Base-by-base conservation (phyloP, 2,113 vertebrate genomes). In the Pipra filicauda region DNA sequence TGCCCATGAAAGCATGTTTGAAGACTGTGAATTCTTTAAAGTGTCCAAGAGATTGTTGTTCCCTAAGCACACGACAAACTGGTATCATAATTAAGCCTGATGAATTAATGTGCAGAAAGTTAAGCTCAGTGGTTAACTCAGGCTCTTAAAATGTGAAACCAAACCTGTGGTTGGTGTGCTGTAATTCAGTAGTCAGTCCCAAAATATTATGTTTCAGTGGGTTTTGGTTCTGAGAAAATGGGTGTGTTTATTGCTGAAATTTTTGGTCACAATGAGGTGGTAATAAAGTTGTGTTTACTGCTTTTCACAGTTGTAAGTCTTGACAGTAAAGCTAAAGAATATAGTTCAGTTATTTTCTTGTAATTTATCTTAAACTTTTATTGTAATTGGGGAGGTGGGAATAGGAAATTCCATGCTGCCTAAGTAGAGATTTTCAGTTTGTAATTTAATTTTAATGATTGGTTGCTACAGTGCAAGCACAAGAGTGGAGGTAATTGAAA, bases 1-100 rank as follows among this genome's bases (percentile, higher is more conserved):
- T 94, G 57, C 85, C 90, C 83, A 54, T 95, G 96, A 96, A 94
- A 93, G 69, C 72, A 33, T 30, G 90, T 84, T 94, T 92, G 91
- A 96, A 94, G 76, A 86, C 88, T 94, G 85, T 94, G 76, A 46
- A 75, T 87, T 96, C 80, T 92, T 91, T 91, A 35, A 89, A 91
- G 74, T 51, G 85, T 92, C 65, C 54, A 72, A 69, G 92, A 89
- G 61, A 81, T 69, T 75, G 51, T 94, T 85, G 48, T 84, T 88
- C 76, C 72, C n/a, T 64, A 57, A 77, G 73, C 31, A 72, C 31
- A 3, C 61, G 54, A 58, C 61, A 85, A 59, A 69, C 23, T 66
- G 2, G 0, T 65, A 18, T 44, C n/a, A 8, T 77, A 59, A 86
- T 95, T 64, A 84, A 86, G 49, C 70, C 48, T 69, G 79, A 90